Conservation (phyloP, 2,113 vertebrate species). For the Euleptes europaea region DNA sequence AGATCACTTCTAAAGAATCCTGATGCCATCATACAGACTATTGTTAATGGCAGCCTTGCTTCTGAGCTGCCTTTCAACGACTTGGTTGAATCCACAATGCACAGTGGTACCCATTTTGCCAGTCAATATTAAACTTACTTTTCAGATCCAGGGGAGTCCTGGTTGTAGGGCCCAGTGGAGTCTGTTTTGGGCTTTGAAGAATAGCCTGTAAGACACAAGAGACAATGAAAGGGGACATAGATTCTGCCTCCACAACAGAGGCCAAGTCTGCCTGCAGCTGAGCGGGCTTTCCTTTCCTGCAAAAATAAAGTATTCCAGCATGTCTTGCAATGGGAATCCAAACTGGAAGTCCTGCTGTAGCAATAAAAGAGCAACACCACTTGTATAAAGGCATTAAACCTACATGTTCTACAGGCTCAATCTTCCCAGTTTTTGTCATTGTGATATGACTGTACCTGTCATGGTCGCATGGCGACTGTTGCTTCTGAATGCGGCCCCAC, state of each 20-base stretch:
- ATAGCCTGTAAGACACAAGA: conserved; percentile 9
- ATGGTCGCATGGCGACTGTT: background rate
- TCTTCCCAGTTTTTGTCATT: background rate
- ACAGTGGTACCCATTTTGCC: background rate
- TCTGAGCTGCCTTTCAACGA: too few species aligned
- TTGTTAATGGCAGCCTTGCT: too few species aligned
- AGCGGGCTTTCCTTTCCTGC: background rate
- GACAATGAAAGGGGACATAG: too few species aligned
- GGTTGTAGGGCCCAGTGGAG: background rate
- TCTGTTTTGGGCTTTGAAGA: background rate
- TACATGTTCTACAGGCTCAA: background rate
- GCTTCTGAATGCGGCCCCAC: background rate
- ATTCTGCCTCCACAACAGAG: rapidly evolving
- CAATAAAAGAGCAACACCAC: background rate
- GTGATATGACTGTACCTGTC: background rate
- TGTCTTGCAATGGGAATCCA: background rate
- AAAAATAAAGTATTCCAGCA: too few species aligned
- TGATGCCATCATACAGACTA: too few species aligned
- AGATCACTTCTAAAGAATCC: too few species aligned
- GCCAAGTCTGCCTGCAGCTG: too few species aligned
- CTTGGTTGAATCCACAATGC: too few species aligned
- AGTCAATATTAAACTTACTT: conserved; percentile 10
- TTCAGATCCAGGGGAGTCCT: background rate
- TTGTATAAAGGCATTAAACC: too few species aligned
- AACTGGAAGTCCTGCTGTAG: background rate